Evolutionary conservation across 2,113 vertebrate genomes (phyloP).

Genomic region (Charina bottae): DNA sequence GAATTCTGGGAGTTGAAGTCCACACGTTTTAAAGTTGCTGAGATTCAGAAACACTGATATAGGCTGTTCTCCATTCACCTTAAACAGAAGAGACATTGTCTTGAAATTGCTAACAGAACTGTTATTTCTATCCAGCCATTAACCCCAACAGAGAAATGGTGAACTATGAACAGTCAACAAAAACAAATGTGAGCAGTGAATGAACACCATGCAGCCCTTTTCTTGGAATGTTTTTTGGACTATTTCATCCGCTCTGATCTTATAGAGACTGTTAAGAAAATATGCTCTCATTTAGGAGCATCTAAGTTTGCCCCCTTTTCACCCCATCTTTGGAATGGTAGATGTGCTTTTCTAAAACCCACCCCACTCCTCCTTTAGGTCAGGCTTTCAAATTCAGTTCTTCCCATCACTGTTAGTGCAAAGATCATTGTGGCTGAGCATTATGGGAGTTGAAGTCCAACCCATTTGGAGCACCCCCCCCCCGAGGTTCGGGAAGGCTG

Average conservation of each 20-base stretch:
- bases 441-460: too few species aligned
- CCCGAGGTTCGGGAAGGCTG: too few species aligned
- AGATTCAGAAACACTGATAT: not conserved
- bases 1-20: too few species aligned
- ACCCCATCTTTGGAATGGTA: slow-evolving; percentile 3
- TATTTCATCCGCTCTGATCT: slow-evolving; percentile 33
- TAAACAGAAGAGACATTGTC: too few species aligned
- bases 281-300: not conserved
- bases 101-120: too few species aligned
- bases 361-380: not conserved
- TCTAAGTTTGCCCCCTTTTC: slow-evolving; percentile 11
- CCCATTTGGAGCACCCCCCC: too few species aligned
- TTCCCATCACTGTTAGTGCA: too few species aligned
- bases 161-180: slow-evolving; percentile 32
- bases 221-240: slow-evolving; percentile 28
- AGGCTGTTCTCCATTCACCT: not conserved
- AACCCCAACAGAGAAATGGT: not conserved
- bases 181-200: slow-evolving; percentile 20
- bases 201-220: slow-evolving; percentile 25
- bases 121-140: not conserved
- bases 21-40: too few species aligned
- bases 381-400: not conserved
- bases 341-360: slow-evolving; percentile 7
- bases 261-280: slow-evolving; percentile 18
- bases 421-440: too few species aligned